Conservation (phyloP, 2,888 invertebrate genomes). For the Campoletis raptor region DNA sequence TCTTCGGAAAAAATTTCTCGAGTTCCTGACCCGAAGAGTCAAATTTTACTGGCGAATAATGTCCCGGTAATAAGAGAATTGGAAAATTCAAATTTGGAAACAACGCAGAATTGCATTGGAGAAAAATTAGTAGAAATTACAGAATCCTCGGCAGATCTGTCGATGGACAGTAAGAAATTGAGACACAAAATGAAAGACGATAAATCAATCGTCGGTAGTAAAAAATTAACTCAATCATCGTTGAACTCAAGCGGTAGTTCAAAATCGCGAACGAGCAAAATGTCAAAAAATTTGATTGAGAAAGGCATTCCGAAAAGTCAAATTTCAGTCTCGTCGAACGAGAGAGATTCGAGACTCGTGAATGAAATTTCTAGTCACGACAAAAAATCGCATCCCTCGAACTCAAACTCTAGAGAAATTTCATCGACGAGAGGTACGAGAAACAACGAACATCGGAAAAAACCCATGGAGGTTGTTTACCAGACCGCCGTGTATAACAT, state of each 20-base stretch:
- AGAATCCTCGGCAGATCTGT: background rate
- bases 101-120: background rate
- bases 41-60: constrained; percentile 9
- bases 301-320: background rate
- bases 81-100: constrained; percentile 32
- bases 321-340: constrained; percentile 31
- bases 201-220: constrained; percentile 7
- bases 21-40: constrained; percentile 18
- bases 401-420: constrained; percentile 26
- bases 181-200: constrained; percentile 27
- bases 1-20: constrained; percentile 8
- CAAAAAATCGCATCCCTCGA: background rate
- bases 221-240: constrained; percentile 24
- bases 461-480: constrained; percentile 80
- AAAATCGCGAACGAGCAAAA: constrained; percentile 26
- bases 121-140: constrained; percentile 7
- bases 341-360: constrained; percentile 33
- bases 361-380: constrained; percentile 16
- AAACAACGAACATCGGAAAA: constrained; percentile 51
- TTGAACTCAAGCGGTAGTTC: constrained; percentile 4
- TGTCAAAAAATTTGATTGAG: constrained; percentile 7
- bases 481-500: constrained; percentile 81
- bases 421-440: constrained; percentile 22
- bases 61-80: background rate
- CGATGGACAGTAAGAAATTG: constrained; percentile 19